These are phyloP conservation scores for Neuroterus valhalla DNA, from an alignment of 1,140 invertebrate genomes.

Conservation along the genomic window DNA sequence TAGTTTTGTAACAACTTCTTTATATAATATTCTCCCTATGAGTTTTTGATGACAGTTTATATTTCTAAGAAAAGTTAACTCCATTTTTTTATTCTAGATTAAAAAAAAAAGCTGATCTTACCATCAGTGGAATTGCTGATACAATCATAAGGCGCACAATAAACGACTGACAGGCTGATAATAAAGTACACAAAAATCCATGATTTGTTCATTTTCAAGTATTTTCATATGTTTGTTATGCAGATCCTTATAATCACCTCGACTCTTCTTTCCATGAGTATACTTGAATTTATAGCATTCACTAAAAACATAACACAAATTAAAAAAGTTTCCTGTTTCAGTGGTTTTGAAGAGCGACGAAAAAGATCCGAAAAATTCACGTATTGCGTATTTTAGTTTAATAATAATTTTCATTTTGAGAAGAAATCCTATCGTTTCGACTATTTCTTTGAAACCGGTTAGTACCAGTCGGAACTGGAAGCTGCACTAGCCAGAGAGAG, in stretches of 20 bases:
- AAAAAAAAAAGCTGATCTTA: neutral
- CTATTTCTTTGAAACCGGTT: no score
- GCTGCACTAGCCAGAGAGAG: neutral
- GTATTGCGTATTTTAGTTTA: no score
- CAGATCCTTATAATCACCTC: neutral
- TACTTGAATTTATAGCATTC: neutral
- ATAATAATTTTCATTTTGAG: no score
- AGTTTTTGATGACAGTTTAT: no score
- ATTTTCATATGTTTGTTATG: neutral
- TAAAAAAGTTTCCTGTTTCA: neutral
- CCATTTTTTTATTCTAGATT: neutral
- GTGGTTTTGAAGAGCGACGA: no score
- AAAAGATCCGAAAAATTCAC: no score
- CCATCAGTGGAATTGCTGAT: slow-evolving; percentile 12
- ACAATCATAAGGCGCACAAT: neutral
- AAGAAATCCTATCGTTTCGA: no score
- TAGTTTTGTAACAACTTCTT: no score
- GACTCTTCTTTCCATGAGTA: slow-evolving; percentile 13
- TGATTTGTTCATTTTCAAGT: slow-evolving; percentile 12
- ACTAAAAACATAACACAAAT: neutral
- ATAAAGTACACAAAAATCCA: neutral
- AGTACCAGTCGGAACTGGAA: no score
- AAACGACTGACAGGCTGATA: neutral
- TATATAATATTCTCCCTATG: no score
- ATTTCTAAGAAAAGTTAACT: no score